phyloP scores from a whole-genome alignment of 1,140 invertebrate species.

The Aphis gossypii region DNA sequence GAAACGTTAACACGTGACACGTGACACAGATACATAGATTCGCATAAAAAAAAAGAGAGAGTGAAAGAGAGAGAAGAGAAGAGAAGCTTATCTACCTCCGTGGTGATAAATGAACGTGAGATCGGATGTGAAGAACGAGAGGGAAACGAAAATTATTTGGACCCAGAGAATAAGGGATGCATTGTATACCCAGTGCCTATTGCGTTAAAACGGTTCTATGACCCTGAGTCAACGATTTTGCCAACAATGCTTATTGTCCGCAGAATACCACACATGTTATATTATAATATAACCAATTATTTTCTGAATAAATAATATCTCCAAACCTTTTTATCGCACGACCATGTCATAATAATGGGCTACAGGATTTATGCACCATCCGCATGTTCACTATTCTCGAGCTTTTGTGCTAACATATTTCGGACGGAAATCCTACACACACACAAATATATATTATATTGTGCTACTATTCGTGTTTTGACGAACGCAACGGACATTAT shows the following conservation, averaged over 20 bases:
- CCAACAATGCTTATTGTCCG: constrained; percentile 51
- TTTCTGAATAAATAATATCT: constrained; percentile 39
- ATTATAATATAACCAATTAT: constrained; percentile 53
- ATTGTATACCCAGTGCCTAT: not conserved
- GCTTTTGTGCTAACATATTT: constrained; percentile 28
- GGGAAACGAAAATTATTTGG: constrained; percentile 26
- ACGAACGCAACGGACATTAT: not conserved
- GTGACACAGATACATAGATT: constrained; percentile 7
- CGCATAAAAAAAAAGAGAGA: not conserved
- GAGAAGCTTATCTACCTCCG: not conserved
- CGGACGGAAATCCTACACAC: not conserved
- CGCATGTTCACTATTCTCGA: constrained; percentile 35
- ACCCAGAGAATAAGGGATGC: constrained; percentile 7
- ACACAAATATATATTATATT: not conserved
- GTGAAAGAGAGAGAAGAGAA: not conserved
- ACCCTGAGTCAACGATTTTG: constrained; percentile 44
- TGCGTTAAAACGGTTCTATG: constrained; percentile 27
- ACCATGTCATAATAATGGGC: constrained; percentile 15
- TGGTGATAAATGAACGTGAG: constrained; percentile 23
- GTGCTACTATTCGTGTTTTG: not conserved
- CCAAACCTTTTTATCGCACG: constrained; percentile 13
- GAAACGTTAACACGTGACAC: not conserved
- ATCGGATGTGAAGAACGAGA: not conserved
- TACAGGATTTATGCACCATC: constrained; percentile 19
- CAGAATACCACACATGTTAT: constrained; percentile 37